Evolutionary conservation across 1,140 invertebrate genomes (phyloP).

Genomic region (Colletes gigas): DNA sequence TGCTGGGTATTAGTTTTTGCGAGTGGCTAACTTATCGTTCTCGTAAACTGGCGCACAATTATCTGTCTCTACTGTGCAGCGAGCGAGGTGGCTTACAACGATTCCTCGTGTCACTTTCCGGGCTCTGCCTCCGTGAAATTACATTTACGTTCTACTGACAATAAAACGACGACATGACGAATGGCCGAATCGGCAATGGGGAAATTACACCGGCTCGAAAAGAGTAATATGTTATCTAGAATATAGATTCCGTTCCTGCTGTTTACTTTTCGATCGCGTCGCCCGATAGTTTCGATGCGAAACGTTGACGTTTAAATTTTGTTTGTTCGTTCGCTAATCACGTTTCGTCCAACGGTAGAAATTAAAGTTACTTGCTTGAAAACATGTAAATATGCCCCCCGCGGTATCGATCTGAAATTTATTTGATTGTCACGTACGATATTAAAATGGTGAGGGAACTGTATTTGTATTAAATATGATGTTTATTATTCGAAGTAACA

Average conservation of each 20-base stretch:
- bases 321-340: not conserved
- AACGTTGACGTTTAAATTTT: not conserved
- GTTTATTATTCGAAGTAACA: too few relatives aligned
- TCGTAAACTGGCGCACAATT: conserved; percentile 73
- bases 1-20: conserved; percentile 73
- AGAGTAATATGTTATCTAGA: conserved; percentile 29
- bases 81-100: conserved; percentile 31
- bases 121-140: conserved; percentile 56
- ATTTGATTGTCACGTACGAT: too few relatives aligned
- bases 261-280: not conserved
- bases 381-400: too few relatives aligned
- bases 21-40: conserved; percentile 69
- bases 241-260: not conserved
- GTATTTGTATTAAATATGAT: too few relatives aligned
- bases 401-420: too few relatives aligned
- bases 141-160: conserved; percentile 53
- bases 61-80: conserved; percentile 64
- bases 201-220: conserved; percentile 31
- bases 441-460: too few relatives aligned
- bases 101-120: conserved; percentile 54
- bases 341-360: not conserved
- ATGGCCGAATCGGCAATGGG: conserved; percentile 43
- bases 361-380: not conserved
- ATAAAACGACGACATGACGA: conserved; percentile 64
- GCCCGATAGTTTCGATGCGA: not conserved